Evolutionary conservation across 2,113 vertebrate genomes (phyloP), one percentile per base, ranked within the genome.

Genomic region (Hippolais icterina): DNA sequence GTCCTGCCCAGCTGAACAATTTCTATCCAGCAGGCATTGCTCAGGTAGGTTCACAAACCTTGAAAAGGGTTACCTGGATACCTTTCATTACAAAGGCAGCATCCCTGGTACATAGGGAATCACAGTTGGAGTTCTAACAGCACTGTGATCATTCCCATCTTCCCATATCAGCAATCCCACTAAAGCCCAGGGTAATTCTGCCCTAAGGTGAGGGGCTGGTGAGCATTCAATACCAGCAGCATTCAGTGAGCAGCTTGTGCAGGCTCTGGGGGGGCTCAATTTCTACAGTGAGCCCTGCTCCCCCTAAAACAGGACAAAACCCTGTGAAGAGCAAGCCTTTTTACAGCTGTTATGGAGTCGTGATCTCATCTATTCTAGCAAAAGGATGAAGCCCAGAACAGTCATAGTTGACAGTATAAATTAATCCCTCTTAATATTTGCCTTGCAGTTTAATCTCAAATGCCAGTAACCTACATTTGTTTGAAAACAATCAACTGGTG

Each of bases 391-490:
- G 35, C n/a, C 28, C 49, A 72, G 76, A 91, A 77, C 29, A 82
- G 65, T 59, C 65, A 79, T 39, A 80, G 56, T 13, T 89, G 92
- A 94, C 50, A 79, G 47, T 65, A 83, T 71, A 89, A 94, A 91
- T 92, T 94, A 96, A 96, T 93, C 53, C 60, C 76, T 79, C 61
- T 89, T 83, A 89, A 93, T 96, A 96, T 96, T 97, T 94, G 87
- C 86, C 60, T 94, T 89, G 50, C 52, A 76, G 57, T 93, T 93
- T 89, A 94, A 89, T 92, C 63, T 91, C 61, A 85, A 95, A 75
- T 75, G 54, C 56, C 77, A 61, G 70, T 88, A 91, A 83, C 71
- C 39, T 56, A 33, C 13, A 20, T 68, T 83, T 93, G 77, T 97
- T 94, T 92, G 92, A 94, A 96, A 95, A 92, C 80, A 83, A 91